Evolutionary conservation across 2,888 invertebrate genomes (phyloP), one percentile per base, ranked within the genome.

Genomic region (Drosophila maculinotata): DNA sequence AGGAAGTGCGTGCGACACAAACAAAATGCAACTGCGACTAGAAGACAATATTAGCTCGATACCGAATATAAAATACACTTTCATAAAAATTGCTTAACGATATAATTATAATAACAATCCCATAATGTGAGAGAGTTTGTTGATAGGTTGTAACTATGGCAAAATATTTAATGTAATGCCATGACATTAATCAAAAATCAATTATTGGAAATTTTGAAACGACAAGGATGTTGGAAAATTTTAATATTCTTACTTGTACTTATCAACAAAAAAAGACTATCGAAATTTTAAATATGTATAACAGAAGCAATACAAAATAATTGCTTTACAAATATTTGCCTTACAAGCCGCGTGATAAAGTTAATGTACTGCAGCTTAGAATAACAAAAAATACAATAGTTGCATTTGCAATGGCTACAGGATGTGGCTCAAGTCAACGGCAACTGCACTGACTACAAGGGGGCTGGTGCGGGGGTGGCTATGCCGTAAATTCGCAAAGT

Each of bases 401-500:
- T 58, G 54, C 76, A 65, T 38, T 56, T 49, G 64, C 70, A 53
- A 17, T 62, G 72, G 39, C 60, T 41, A 39, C 64, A 64, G 75
- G 77, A 76, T 75, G 68, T 72, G 51, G 25, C 53, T 33, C 59
- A 59, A 75, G 63, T 69, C 66, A 76, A 25, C 52, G 53, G 42
- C 67, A 54, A 60, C 60, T 56, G 62, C 51, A 58, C 17, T 35
- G 4, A 10, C 33, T 10, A 17, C 38, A 36, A 36, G 42, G 15
- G 2, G 15, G 0, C 8, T 35, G 17, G 20, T 5, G 20, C 1
- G 30, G 48, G 36, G 26, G 54, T 35, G 35, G 53, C 56, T 41
- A 45, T 63, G 42, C 76, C 84, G 80, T 88, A 89, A 88, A 88
- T 89, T 89, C 70, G 53, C 72, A 69, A 88, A 77, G 88, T 88